These are phyloP conservation scores for Cheilosia grossa DNA, from an alignment of 2,888 invertebrate genomes.

Conservation along the genomic window DNA sequence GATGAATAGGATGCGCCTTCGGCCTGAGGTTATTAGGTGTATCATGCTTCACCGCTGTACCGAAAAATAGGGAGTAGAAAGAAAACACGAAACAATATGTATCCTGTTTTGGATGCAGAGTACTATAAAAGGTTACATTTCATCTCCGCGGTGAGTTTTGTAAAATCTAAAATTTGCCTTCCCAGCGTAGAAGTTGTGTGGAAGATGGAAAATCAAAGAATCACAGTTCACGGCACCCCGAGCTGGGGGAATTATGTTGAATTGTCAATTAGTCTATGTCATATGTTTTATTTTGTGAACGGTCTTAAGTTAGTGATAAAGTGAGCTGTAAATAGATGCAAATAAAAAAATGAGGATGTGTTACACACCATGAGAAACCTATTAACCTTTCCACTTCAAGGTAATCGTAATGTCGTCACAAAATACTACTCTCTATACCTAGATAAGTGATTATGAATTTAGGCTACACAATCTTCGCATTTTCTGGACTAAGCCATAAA, in stretches of 20 bases:
- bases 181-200: background rate
- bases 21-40: constrained; percentile 32
- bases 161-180: constrained; percentile 19
- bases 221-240: constrained; percentile 3
- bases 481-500: constrained; percentile 24
- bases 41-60: constrained; percentile 30
- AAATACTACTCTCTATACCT: background rate
- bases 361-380: too few relatives aligned
- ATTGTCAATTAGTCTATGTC: constrained; percentile 21
- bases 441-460: constrained; percentile 46
- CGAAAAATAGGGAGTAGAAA: constrained; percentile 16
- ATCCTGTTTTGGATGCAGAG: constrained; percentile 10
- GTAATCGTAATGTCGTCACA: background rate
- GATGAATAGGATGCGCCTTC: background rate
- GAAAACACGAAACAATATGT: constrained; percentile 30
- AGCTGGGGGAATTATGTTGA: background rate
- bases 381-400: too few relatives aligned
- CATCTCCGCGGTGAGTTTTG: constrained; percentile 13
- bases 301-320: background rate
- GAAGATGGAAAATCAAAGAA: constrained; percentile 2
- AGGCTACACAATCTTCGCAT: constrained; percentile 16
- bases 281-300: background rate
- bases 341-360: too few relatives aligned
- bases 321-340: background rate
- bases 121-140: constrained; percentile 20